Evolutionary conservation across 2,888 invertebrate species (phyloP).

Genomic region (Rotaria macrura): DNA sequence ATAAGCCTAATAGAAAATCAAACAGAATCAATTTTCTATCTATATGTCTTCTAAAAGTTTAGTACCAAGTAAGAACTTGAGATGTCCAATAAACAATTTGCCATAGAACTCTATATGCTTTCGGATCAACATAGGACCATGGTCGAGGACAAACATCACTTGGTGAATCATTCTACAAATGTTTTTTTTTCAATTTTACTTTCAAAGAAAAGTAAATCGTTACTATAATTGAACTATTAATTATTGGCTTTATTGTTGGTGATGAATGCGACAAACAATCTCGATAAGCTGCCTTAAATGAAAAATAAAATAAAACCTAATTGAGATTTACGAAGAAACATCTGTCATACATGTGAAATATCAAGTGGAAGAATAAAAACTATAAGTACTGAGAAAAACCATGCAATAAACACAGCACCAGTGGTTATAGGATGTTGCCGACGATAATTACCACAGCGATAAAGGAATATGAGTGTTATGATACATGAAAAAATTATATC

Average conservation of each 20-base stretch:
- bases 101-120: conserved; percentile 82
- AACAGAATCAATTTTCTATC: not conserved
- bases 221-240: not conserved
- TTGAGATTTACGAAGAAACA: not conserved
- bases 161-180: not conserved
- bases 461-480: not conserved
- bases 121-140: conserved; percentile 60
- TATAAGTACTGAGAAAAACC: conserved; percentile 96
- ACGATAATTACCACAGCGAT: conserved; percentile 27
- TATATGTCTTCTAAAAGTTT: no score
- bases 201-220: not conserved
- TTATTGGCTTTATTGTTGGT: not conserved
- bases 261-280: not conserved
- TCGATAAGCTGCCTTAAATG: not conserved
- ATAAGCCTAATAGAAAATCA: conserved; percentile 57
- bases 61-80: conserved; percentile 79
- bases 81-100: conserved; percentile 96
- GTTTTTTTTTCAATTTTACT: not conserved
- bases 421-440: conserved; percentile 52
- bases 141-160: not conserved
- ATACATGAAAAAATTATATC: not conserved
- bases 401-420: conserved; percentile 80
- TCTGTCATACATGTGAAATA: conserved; percentile 71
- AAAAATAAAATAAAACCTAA: not conserved
- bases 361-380: conserved; percentile 92